Percentiles rank a stretch among this genome's conserved stretches.
These are phyloP conservation scores for Euwallacea similis DNA, from an alignment of 1,140 invertebrate genomes.

Conservation along the genomic window DNA sequence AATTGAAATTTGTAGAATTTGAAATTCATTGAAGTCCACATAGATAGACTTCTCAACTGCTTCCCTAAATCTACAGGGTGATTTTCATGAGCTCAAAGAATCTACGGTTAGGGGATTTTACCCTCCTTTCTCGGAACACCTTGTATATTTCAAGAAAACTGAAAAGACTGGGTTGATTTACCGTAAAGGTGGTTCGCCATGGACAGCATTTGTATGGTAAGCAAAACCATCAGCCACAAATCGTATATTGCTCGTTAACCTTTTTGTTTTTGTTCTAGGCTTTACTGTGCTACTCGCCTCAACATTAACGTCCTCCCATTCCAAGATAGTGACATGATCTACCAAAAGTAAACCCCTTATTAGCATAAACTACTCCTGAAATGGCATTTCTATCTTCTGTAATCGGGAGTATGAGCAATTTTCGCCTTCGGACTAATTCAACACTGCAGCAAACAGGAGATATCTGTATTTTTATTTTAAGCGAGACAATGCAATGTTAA, in stretches of 20 bases:
- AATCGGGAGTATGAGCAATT: too few relatives aligned
- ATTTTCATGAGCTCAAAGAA: not conserved
- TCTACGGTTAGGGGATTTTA: not conserved
- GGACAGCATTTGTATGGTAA: constrained; percentile 46
- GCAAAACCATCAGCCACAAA: constrained; percentile 44
- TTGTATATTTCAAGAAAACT: not conserved
- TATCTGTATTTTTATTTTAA: too few relatives aligned
- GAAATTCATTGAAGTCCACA: too few relatives aligned
- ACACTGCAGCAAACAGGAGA: too few relatives aligned
- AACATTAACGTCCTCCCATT: constrained; percentile 5
- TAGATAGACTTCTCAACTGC: too few relatives aligned
- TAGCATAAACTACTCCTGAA: not conserved
- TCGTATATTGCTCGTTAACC: constrained; percentile 33
- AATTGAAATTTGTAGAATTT: too few relatives aligned
- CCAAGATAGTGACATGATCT: constrained; percentile 5
- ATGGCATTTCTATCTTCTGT: too few relatives aligned
- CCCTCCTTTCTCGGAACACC: not conserved
- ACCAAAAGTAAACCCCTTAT: constrained; percentile 18
- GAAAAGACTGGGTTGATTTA: constrained; percentile 28
- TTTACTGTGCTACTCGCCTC: not conserved
- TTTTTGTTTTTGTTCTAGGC: constrained; percentile 30
- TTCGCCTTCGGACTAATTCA: too few relatives aligned
- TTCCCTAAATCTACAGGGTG: not conserved
- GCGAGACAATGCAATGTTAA: too few relatives aligned
- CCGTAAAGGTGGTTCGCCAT: constrained; percentile 45